Evolutionary conservation across 2,888 invertebrate genomes (phyloP).

Genomic region (Leucania comma): DNA sequence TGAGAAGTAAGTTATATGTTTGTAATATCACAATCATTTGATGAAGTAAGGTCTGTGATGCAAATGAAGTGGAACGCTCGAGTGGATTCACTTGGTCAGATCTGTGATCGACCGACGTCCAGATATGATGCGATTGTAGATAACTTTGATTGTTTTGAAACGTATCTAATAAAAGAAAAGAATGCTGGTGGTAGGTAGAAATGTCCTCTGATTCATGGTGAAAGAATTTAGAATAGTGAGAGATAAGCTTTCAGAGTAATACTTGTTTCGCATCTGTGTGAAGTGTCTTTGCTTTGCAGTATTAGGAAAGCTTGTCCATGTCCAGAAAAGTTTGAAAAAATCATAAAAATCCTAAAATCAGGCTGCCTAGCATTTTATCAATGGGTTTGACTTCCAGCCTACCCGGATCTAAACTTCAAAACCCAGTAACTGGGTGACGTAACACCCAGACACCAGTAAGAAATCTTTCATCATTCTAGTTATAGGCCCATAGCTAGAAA

Average conservation of each 20-base stretch:
- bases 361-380: no score
- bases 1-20: neutral
- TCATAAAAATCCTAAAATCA: no score
- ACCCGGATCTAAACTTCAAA: no score
- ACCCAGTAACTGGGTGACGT: no score
- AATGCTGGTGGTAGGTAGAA: neutral
- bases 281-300: neutral
- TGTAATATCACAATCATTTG: conserved; percentile 59
- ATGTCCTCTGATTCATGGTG: neutral
- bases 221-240: neutral
- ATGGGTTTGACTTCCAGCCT: no score
- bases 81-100: conserved; percentile 32
- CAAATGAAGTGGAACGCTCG: conserved; percentile 74
- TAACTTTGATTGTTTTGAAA: conserved; percentile 31
- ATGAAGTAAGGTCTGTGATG: conserved; percentile 75
- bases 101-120: conserved; percentile 32
- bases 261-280: neutral
- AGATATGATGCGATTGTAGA: conserved; percentile 28
- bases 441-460: no score
- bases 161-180: conserved; percentile 3
- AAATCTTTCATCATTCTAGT: no score
- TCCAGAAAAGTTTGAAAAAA: no score
- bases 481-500: no score
- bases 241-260: neutral
- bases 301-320: neutral